These are phyloP conservation scores for Arenaria interpres DNA, from an alignment of 2,113 vertebrate genomes.

Conservation along the genomic window DNA sequence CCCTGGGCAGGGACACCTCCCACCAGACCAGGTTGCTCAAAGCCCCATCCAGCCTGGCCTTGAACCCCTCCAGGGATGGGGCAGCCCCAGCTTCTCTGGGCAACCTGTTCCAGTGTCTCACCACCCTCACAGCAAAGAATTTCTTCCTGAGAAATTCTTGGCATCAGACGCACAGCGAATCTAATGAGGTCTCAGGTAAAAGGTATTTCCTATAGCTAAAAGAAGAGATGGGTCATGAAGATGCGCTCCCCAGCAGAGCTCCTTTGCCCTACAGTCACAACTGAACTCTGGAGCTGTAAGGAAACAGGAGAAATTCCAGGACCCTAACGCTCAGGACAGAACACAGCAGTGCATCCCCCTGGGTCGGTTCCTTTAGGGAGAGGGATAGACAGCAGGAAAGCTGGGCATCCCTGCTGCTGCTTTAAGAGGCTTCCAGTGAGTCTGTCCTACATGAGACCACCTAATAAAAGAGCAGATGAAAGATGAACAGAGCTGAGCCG, in stretches of 20 bases:
- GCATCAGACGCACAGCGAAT: background rate
- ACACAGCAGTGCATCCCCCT: fast-evolving
- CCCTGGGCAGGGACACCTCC: too few relatives aligned
- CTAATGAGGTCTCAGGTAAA: background rate
- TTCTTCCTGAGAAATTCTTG: background rate
- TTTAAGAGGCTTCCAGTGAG: background rate
- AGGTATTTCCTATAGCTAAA: background rate
- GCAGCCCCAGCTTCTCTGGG: too few relatives aligned
- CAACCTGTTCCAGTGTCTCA: too few relatives aligned
- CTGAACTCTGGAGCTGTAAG: background rate
- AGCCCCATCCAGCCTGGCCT: too few relatives aligned
- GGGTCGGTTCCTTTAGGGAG: background rate
- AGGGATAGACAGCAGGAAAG: background rate
- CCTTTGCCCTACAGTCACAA: background rate
- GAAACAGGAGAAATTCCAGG: background rate
- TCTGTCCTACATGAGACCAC: background rate
- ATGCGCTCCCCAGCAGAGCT: background rate
- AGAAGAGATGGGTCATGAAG: background rate
- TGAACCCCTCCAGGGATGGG: too few relatives aligned
- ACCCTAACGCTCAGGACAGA: background rate
- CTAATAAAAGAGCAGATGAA: constrained; percentile 36
- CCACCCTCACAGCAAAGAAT: too few relatives aligned
- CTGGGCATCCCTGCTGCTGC: background rate
- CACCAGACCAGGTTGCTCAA: too few relatives aligned
- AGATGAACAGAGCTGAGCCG: constrained; percentile 31